A percentile compares a stretch with the other conserved stretches of the same genome.
Conservation (phyloP, 2,888 invertebrate genomes). For the Coenonympha arcania region DNA sequence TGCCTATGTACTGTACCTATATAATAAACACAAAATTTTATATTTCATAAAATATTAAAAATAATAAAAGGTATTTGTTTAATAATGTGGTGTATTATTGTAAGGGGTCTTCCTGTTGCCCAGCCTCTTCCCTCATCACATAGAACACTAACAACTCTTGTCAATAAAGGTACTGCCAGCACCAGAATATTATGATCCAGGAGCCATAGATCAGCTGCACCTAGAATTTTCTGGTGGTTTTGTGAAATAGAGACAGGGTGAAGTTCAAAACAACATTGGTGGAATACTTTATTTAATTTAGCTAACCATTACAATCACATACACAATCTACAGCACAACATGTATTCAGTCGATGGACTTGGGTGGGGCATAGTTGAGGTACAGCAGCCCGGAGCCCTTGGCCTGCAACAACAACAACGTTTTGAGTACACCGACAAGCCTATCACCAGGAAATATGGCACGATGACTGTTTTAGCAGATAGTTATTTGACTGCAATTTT, state of each 20-base stretch:
- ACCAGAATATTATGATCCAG: no score
- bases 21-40: no score
- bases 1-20: no score
- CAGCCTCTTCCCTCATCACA: no score
- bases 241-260: background rate
- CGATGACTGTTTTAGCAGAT: background rate
- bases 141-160: no score
- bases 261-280: slow-evolving; percentile 20
- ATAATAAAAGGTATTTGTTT: no score
- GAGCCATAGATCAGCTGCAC: no score
- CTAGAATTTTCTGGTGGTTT: background rate
- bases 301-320: slow-evolving; percentile 31
- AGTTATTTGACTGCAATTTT: no score
- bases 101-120: no score
- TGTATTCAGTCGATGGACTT: slow-evolving; percentile 67
- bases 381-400: slow-evolving; percentile 75
- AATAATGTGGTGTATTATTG: no score
- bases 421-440: background rate
- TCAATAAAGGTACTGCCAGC: no score
- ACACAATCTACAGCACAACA: slow-evolving; percentile 13
- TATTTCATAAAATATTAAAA: no score
- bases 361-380: slow-evolving; percentile 78
- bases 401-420: slow-evolving; percentile 58
- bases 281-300: slow-evolving; percentile 32
- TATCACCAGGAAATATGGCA: background rate